Evolutionary conservation across 2,113 vertebrate species (phyloP).

Genomic region (Tychaedon coryphoeus): DNA sequence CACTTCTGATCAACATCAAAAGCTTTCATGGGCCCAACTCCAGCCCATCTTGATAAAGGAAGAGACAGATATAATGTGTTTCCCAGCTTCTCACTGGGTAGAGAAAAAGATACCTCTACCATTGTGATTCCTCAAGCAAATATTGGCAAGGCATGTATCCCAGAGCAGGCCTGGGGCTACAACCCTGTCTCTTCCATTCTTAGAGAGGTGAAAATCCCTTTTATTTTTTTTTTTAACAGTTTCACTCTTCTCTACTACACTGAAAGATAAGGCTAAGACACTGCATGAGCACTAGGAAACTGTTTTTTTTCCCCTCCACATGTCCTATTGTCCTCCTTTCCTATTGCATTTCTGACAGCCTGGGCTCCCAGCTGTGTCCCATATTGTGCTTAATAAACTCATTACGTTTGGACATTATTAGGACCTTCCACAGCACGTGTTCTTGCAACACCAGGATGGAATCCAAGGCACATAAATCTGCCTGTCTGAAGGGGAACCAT

Average conservation of each 20-base stretch:
- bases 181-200: neutral
- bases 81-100: neutral
- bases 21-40: neutral
- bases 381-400: neutral
- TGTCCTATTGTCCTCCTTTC: neutral
- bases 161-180: neutral
- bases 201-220: neutral
- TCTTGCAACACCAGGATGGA: neutral
- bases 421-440: neutral
- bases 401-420: neutral
- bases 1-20: neutral
- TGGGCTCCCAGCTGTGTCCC: neutral
- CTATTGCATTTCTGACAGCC: neutral
- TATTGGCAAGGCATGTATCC: neutral
- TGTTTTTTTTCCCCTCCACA: neutral
- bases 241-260: neutral
- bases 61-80: neutral
- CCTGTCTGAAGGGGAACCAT: neutral
- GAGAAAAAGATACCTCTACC: neutral
- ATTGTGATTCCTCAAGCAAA: neutral
- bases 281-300: neutral
- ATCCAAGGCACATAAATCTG: neutral
- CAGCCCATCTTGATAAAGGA: neutral
- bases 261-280: neutral
- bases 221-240: neutral